Base-by-base conservation (phyloP, 2,888 invertebrate genomes). In the Eupelmus urozonus region DNA sequence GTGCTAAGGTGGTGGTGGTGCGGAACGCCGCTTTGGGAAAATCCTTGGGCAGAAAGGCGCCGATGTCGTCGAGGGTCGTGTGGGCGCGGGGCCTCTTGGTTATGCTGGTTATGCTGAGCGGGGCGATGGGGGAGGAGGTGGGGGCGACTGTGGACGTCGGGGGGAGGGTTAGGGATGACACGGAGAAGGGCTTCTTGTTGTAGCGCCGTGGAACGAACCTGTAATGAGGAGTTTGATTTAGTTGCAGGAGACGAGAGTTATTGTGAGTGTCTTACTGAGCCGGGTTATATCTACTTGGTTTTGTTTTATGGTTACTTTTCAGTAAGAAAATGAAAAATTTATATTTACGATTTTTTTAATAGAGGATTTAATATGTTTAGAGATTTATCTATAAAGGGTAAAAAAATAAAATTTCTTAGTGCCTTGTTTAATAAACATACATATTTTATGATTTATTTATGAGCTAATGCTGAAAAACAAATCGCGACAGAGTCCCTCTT, bases 161-260 rank as follows among this genome's bases (percentile, higher is more conserved):
- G 79, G 65, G 82, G 76, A 71, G 57, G 2, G 27, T 78, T 55
- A 72, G 25, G 13, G 76, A 79, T 1, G 84, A 76, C 4, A 80
- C 79, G 4, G 82, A 80, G 72, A 85, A 84, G 53, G 85, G 86
- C 59, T 85, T 87, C n/a, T 88, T 85, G 53, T 85, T 88, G 60
- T 87, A 88, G 20, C 89, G 85, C 29, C 84, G 83, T 0, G 87
- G 89, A 20, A 86, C 84, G 60, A 87, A 89, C 66, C 88, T 89
- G 4, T 45, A 45, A 34, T 34, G 9, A 3, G 34, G 9, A n/a
- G n/a, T n/a, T n/a, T n/a, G n/a, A n/a, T n/a, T n/a, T n/a, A n/a
- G n/a, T n/a, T n/a, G n/a, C n/a, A n/a, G n/a, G n/a, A n/a, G n/a
- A n/a, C n/a, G n/a, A n/a, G n/a, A n/a, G n/a, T n/a, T n/a, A n/a